Percentiles rank a stretch among this genome's conserved stretches.
These are phyloP conservation scores for Cordylochernes scorpioides DNA, from an alignment of 2,888 invertebrate genomes.

Conservation along the genomic window DNA sequence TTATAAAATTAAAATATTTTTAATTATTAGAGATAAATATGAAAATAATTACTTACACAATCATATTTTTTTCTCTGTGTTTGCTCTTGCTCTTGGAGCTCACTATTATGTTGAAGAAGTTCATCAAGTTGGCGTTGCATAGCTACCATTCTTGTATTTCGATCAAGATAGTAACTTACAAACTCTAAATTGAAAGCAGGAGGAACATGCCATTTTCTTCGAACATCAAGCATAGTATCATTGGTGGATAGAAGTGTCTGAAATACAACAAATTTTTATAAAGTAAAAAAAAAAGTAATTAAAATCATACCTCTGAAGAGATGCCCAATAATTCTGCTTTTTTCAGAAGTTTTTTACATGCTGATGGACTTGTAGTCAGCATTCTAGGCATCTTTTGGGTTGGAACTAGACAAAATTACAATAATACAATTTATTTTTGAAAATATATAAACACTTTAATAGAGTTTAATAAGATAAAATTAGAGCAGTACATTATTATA, in stretches of 20 bases:
- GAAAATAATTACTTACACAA: no score
- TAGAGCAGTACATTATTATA: slow-evolving; percentile 5
- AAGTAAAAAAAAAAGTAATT: no score
- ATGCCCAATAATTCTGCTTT: slow-evolving; percentile 78
- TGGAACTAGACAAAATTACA: slow-evolving; percentile 50
- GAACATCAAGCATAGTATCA: slow-evolving; percentile 51
- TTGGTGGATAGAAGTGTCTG: slow-evolving; percentile 7
- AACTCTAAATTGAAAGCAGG: slow-evolving; percentile 52
- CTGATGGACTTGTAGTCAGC: slow-evolving; percentile 65
- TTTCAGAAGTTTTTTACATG: slow-evolving; percentile 47
- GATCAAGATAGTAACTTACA: no score
- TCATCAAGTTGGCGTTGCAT: slow-evolving; percentile 48
- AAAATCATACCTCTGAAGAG: slow-evolving; percentile 24
- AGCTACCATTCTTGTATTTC: slow-evolving; percentile 49
- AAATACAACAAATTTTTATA: slow-evolving; percentile 16
- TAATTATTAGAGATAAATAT: no score
- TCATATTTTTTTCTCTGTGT: slow-evolving; percentile 47
- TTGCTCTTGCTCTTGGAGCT: no score
- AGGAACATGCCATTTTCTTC: slow-evolving; percentile 77
- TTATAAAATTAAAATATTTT: no score
- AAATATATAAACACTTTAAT: no score
- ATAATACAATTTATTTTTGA: no score
- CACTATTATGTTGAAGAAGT: slow-evolving; percentile 45
- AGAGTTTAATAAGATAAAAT: not conserved
- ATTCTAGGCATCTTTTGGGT: slow-evolving; percentile 80